Evolutionary conservation across 2,113 vertebrate species (phyloP).

Genomic region (Glaucomys volans): DNA sequence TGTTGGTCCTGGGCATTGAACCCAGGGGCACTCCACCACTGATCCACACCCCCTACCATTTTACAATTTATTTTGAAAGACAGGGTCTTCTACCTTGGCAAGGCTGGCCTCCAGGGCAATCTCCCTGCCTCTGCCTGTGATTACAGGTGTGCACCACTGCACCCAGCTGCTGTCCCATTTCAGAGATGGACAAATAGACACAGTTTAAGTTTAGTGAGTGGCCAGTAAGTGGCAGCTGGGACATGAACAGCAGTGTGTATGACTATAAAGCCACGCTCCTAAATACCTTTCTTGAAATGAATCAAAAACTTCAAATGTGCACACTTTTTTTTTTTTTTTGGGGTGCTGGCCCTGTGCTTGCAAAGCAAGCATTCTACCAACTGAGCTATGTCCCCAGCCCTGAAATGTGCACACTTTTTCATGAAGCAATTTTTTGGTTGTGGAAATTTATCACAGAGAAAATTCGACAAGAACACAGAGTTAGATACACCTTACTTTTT

Average conservation of each 20-base stretch:
- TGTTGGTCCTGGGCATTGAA: no score
- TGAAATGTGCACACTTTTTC: not conserved
- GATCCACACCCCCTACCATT: no score
- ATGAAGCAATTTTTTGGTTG: not conserved
- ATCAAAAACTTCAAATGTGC: not conserved
- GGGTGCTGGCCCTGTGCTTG: no score
- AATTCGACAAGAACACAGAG: slow-evolving; percentile 8
- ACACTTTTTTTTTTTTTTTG: no score
- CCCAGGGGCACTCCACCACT: no score
- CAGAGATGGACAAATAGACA: not conserved
- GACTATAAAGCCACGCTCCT: not conserved
- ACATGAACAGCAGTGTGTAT: not conserved
- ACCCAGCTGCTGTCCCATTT: not conserved
- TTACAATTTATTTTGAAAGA: no score
- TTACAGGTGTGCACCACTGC: no score
- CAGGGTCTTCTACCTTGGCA: no score
- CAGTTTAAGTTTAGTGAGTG: not conserved
- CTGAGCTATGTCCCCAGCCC: no score
- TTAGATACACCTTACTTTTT: not conserved
- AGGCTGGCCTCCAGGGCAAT: no score
- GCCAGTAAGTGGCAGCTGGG: not conserved
- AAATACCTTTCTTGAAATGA: slow-evolving; percentile 15
- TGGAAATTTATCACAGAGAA: slow-evolving; percentile 35
- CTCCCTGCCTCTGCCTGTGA: no score
- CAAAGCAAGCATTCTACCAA: no score